Conservation (phyloP, 2,888 invertebrate genomes). For the Hoplodrina ambigua region DNA sequence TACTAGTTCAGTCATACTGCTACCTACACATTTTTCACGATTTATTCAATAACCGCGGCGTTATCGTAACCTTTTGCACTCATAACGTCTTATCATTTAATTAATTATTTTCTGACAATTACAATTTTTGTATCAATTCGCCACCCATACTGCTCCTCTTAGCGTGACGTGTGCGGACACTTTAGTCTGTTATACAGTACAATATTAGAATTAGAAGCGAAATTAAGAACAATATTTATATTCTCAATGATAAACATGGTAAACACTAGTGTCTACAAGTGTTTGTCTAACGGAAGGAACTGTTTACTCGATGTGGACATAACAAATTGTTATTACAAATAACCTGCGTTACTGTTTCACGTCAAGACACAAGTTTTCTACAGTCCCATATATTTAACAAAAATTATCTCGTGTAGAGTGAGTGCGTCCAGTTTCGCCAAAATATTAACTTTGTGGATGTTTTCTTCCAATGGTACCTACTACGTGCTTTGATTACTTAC, state of each 20-base stretch:
- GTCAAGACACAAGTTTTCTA: slow-evolving; percentile 39
- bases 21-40: slow-evolving; percentile 59
- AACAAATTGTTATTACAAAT: slow-evolving; percentile 54
- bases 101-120: slow-evolving; percentile 69
- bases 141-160: slow-evolving; percentile 62
- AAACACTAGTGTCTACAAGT: slow-evolving; percentile 42
- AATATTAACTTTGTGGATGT: slow-evolving; percentile 56
- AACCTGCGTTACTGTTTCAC: slow-evolving; percentile 40
- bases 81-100: slow-evolving; percentile 73
- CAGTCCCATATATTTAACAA: slow-evolving; percentile 28
- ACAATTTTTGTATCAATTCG: slow-evolving; percentile 57
- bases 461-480: slow-evolving; percentile 65
- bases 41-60: slow-evolving; percentile 57
- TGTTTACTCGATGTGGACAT: slow-evolving; percentile 53
- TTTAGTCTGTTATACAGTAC: slow-evolving; percentile 26
- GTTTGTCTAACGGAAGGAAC: slow-evolving; percentile 51
- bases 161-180: slow-evolving; percentile 36
- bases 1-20: slow-evolving; percentile 39
- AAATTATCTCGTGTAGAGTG: slow-evolving; percentile 29
- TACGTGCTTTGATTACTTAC: slow-evolving; percentile 71
- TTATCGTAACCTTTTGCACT: slow-evolving; percentile 74
- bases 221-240: slow-evolving; percentile 46
- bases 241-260: slow-evolving; percentile 35
- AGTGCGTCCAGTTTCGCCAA: slow-evolving; percentile 52
- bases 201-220: slow-evolving; percentile 36